Evolutionary conservation across 1,140 invertebrate genomes (phyloP).

Genomic region (Drosophila sulfurigaster): DNA sequence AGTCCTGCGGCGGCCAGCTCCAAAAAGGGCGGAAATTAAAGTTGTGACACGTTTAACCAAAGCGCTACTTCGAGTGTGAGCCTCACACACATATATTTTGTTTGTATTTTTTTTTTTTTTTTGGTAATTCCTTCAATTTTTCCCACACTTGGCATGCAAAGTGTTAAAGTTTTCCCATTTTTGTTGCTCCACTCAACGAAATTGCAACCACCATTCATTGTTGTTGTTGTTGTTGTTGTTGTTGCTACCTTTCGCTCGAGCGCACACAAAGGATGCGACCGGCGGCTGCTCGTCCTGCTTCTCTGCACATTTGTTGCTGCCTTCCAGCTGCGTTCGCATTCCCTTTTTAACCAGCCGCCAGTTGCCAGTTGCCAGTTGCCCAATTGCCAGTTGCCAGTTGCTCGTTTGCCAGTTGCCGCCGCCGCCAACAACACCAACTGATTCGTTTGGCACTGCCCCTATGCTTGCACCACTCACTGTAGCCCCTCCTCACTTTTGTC

Average conservation of each 20-base stretch:
- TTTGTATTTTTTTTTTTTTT: conserved; percentile 4
- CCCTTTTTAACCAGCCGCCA: conserved; percentile 63
- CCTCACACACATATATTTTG: conserved; percentile 7
- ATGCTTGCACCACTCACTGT: not conserved
- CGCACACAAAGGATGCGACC: conserved; percentile 72
- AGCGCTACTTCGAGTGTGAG: conserved; percentile 41
- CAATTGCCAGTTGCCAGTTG: conserved; percentile 5
- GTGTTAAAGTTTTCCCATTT: conserved; percentile 49
- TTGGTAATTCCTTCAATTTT: conserved; percentile 66
- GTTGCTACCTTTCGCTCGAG: conserved; percentile 66
- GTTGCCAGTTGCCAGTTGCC: conserved; percentile 40
- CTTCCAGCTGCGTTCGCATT: conserved; percentile 74
- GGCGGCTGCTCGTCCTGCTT: conserved; percentile 53
- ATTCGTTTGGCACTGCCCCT: conserved; percentile 26
- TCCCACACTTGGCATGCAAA: conserved; percentile 39
- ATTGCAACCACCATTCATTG: conserved; percentile 72
- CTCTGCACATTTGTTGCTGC: conserved; percentile 59
- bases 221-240: conserved; percentile 49
- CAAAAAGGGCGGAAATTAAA: conserved; percentile 76
- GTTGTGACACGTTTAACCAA: conserved; percentile 79
- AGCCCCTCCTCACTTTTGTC: conserved; percentile 1
- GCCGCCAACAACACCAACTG: conserved; percentile 17
- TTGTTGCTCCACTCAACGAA: conserved; percentile 64
- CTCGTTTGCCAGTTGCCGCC: conserved; percentile 22
- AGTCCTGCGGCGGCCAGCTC: conserved; percentile 54